These are phyloP conservation scores for Sclerodermus sp. DNA, from an alignment of 2,888 invertebrate genomes.

Conservation along the genomic window DNA sequence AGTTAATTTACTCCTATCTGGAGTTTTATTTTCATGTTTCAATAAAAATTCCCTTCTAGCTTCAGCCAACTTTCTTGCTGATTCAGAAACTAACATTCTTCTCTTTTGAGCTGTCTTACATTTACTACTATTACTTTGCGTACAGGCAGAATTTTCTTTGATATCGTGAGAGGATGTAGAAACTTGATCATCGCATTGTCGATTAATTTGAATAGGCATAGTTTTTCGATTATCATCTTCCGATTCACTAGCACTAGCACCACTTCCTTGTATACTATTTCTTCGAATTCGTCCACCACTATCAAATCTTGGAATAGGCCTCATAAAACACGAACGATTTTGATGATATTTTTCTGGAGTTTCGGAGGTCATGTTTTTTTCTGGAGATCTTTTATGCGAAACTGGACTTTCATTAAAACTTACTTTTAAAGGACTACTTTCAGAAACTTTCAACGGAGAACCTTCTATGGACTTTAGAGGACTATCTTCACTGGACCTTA, in stretches of 20 bases:
- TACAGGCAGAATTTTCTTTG: constrained; percentile 20
- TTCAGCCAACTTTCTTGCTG: constrained; percentile 61
- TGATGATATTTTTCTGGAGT: constrained; percentile 62
- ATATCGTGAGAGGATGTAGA: constrained; percentile 59
- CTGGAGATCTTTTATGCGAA: too few relatives aligned
- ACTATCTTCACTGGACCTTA: too few relatives aligned
- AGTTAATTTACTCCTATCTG: constrained; percentile 72
- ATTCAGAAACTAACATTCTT: constrained; percentile 54
- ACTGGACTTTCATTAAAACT: constrained; percentile 5
- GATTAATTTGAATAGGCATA: constrained; percentile 17
- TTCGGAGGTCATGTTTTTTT: too few relatives aligned
- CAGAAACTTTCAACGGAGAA: background rate
- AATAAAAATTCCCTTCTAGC: constrained; percentile 61
- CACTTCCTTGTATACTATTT: constrained; percentile 62
- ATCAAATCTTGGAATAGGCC: constrained; percentile 70
- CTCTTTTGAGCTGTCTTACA: constrained; percentile 36
- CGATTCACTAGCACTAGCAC: constrained; percentile 67
- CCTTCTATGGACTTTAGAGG: too few relatives aligned
- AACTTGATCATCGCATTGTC: constrained; percentile 58
- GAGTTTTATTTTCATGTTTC: constrained; percentile 60
- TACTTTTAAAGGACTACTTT: too few relatives aligned
- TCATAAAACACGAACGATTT: constrained; percentile 66
- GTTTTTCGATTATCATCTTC: constrained; percentile 64
- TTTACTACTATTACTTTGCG: constrained; percentile 15
- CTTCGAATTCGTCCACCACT: constrained; percentile 59